Base-by-base conservation (phyloP, 2,113 vertebrate genomes). In the Telmatochromis sp. region DNA sequence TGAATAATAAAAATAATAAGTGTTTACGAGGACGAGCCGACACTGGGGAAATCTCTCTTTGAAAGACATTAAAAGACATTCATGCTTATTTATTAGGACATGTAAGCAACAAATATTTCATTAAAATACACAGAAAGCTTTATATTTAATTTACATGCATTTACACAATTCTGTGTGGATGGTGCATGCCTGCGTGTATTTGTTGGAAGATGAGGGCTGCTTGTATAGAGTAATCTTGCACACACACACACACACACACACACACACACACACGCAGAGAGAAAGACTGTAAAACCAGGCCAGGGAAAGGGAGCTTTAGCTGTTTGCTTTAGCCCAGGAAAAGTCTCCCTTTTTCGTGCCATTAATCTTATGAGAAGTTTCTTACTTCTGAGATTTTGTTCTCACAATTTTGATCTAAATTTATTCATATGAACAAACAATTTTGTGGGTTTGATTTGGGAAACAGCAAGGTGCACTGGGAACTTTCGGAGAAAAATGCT, bases 351-450 rank as follows among this genome's bases (percentile, higher is more conserved):
- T 68, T 92, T 94, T 95, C 86, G 75, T 91, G 86, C 80, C 87
- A 89, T 95, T 90, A 87, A 90, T 94, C 92, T 94, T 90, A 81
- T 92, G 84, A 87, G 93, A 75, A 58, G 84, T 87, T 89, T 90
- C 85, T 87, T 90, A 84, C 87, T 87, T 87, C 84, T 84, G 80
- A 91, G 88, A 89, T 91, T 73, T 51, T 42, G 83, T 81, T 91
- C 87, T 93, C 90, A 89, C 91, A 90, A 91, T 87, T 87, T 83
- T 35, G 71, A 84, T 87, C 81, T 80, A 87, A 91, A 90, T 90
- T 65, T 93, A 89, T 87, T 90, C 87, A 23, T 12, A 68, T 50
- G 84, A 93, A 91, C 55, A 73, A 92, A 91, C 60, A 73, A 80
- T 90, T 87, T 80, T 86, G 81, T 86, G 89, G 81, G 60, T 90